Evolutionary conservation across 64 coral and sea anemone genomes (phyloP), one percentile per base, ranked within the genome.

Genomic region (Actinia tenebrosa): DNA sequence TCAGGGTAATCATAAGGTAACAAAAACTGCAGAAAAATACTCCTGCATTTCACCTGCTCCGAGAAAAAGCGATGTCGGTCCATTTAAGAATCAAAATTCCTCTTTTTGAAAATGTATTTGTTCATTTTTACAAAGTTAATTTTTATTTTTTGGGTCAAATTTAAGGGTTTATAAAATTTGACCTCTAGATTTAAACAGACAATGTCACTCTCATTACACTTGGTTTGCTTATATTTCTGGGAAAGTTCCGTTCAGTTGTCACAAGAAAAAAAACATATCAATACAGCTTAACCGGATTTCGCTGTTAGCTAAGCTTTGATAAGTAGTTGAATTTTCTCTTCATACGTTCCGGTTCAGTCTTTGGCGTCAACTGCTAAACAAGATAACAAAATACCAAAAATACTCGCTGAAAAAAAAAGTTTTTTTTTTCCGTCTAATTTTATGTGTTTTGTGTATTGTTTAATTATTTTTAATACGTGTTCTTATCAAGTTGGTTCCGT

Each of bases 301-400:
- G 10, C 26, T 42, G 69, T 75, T 15, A 75, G 10, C 6, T 42
- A 9, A 30, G 69, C 69, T 15, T 37, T 11, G 69, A 75, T 30
- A 75, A 75, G 69, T 75, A 75, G 69, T 75, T 42, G 69, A 75
- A 75, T 75, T 75, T 75, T 42, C 27, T 42, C 69, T 75, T 75
- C 69, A 75, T 22, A 75, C 11, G 69, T 75, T 75, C 69, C 69
- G 69, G 69, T 43, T 30, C 3, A 75, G 8, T 42, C 5, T 75
- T 42, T 75, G 42, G 26, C 25, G 69, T 75, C 69, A 75, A 13
- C n/a, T 13, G 9, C 5, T 75, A 30, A 75, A 42, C 27, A 75
- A 75, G 69, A 75, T 75, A 75, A 75, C 69, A 13, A 75, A 75
- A 27, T 25, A 25, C 27, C 26, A 25, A 75, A 15, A 37, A 26